Evolutionary conservation across 2,888 invertebrate species (phyloP).

Genomic region (Amblyteles armatorius): DNA sequence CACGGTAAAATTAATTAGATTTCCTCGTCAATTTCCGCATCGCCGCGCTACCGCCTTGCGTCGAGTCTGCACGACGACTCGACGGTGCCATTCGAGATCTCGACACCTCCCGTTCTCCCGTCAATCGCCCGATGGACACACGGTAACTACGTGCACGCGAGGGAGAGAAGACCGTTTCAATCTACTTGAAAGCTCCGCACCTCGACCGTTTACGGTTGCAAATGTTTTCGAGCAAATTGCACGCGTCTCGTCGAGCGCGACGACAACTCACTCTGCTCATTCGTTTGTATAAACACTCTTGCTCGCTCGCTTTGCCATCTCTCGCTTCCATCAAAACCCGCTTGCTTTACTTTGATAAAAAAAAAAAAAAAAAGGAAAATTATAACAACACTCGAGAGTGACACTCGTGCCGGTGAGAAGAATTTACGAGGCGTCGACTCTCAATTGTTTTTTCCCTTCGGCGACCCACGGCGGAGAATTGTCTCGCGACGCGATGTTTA

Average conservation of each 20-base stretch:
- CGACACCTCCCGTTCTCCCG: not conserved
- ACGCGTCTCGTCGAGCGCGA: not conserved
- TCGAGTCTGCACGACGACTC: too few species aligned
- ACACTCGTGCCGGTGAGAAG: slow-evolving; percentile 14
- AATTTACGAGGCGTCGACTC: slow-evolving; percentile 36
- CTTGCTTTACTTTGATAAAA: not conserved
- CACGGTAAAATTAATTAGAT: slow-evolving; percentile 29
- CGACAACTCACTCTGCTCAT: not conserved
- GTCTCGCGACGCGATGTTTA: not conserved
- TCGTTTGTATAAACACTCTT: not conserved
- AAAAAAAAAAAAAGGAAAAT: not conserved
- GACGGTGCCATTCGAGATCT: not conserved
- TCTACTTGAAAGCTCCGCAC: slow-evolving; percentile 19
- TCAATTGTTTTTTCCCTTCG: slow-evolving; percentile 4
- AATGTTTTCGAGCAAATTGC: slow-evolving; percentile 8
- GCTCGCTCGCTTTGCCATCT: not conserved
- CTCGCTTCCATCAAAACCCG: not conserved
- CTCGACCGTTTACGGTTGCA: not conserved
- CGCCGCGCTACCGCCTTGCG: not conserved
- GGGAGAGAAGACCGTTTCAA: slow-evolving; percentile 3
- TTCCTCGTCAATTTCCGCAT: slow-evolving; percentile 43
- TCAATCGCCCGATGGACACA: not conserved
- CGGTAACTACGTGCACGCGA: not conserved
- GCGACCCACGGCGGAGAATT: not conserved
- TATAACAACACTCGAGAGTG: not conserved